Conservation (phyloP, 2,113 vertebrate genomes). For the Geococcyx californianus region DNA sequence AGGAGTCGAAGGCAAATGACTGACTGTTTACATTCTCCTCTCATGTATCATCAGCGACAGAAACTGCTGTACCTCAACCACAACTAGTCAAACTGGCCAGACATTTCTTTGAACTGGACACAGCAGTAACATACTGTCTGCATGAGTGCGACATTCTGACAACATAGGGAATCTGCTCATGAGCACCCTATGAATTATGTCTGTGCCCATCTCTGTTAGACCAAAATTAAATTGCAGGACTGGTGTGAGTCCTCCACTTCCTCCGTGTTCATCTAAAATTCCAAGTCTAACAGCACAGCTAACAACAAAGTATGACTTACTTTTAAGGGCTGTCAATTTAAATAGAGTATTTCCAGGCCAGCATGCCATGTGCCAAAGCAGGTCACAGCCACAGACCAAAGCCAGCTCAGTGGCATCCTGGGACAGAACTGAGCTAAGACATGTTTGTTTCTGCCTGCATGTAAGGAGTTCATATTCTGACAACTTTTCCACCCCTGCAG, state of each 20-base stretch:
- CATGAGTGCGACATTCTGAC: not conserved
- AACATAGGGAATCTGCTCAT: not conserved
- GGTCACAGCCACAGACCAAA: not conserved
- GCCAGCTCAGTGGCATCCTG: not conserved
- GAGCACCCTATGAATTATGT: not conserved
- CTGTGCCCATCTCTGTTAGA: not conserved
- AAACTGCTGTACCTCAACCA: conserved; percentile 20
- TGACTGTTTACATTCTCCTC: conserved; percentile 26
- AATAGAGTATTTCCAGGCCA: not conserved
- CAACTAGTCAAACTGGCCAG: conserved; percentile 46
- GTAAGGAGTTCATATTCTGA: not conserved
- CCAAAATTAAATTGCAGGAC: not conserved
- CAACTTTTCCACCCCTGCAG: not conserved
- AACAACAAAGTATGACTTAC: not conserved
- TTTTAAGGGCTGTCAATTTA: not conserved
- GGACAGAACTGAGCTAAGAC: not conserved
- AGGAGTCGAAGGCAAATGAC: not conserved
- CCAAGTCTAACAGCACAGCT: not conserved
- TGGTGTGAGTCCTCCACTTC: not conserved
- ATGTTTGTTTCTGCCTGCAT: not conserved
- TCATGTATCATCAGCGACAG: not conserved
- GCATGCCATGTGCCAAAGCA: not conserved
- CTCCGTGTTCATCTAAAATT: not conserved
- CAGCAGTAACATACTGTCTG: not conserved
- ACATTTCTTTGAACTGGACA: not conserved